Base-by-base conservation (phyloP, 2,888 invertebrate species). In the Fragum fragum region DNA sequence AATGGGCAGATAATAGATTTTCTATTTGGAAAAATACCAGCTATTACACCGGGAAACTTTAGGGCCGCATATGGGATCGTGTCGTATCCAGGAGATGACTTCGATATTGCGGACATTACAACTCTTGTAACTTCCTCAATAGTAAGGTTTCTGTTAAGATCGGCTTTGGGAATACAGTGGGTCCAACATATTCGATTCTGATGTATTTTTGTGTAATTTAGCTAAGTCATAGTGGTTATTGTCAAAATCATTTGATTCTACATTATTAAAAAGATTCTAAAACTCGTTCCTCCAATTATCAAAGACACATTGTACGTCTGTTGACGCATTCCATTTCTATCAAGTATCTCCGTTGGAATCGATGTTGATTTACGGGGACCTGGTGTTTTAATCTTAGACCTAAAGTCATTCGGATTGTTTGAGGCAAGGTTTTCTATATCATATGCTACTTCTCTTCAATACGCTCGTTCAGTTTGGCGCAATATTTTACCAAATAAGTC, bases 401-500 rank as follows among this genome's bases (percentile, higher is more conserved):
- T 78, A 29, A 84, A 81, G 29, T 74, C 80, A n/a, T 66, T 73
- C 5, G 84, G 80, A 55, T 78, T 71, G 1, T 63, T 73, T 23
- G 80, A 21, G 1, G 52, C 57, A 18, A 81, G 32, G 9, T 42
- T 32, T 52, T 81, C 81, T 26, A 84, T 81, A 2, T 75, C 74
- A 18, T 39, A 11, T 6, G 66, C 71, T 1, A 66, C 9, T 11
- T 59, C 23, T n/a, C 63, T 28, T 61, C 72, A 59, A 32, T 81
- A 78, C 3, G 52, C 28, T 14, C 78, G 71, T 74, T 83, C 76
- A 1, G 79, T 18, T 47, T 18, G 47, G 1, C 75, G n/a, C 2
- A 78, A 28, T 18, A 42, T 23, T 61, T 76, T 76, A 36, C 71
- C 72, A 72, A 71, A 76, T 14, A 1, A 1, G 18, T 76, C 47